Evolutionary conservation across 2,113 vertebrate species (phyloP).

Genomic region (Misgurnus anguillicaudatus): DNA sequence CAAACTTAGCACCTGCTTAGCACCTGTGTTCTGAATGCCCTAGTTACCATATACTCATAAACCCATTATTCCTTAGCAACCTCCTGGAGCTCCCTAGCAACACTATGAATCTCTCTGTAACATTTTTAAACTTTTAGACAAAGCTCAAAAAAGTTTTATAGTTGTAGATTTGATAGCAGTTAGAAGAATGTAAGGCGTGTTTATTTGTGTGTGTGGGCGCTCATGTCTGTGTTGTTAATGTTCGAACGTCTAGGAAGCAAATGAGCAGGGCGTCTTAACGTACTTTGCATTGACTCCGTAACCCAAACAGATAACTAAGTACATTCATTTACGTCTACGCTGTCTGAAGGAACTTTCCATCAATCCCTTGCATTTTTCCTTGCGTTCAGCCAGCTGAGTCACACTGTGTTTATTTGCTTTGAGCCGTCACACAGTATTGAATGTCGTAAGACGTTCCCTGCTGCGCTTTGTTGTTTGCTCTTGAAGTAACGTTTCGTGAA

Average conservation of each 20-base stretch:
- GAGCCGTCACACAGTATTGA: background rate
- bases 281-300: background rate
- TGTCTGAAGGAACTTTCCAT: constrained; percentile 31
- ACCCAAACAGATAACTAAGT: background rate
- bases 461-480: constrained; percentile 5
- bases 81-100: no score
- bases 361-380: constrained; percentile 24
- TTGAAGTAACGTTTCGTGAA: constrained; percentile 20
- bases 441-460: constrained; percentile 18
- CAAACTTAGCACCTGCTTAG: no score
- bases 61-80: no score
- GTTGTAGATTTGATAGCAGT: background rate
- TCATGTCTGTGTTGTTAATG: background rate
- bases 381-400: constrained; percentile 24
- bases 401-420: constrained; percentile 32
- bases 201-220: background rate
- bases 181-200: background rate
- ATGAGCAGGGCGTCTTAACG: background rate
- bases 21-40: no score
- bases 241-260: background rate
- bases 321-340: background rate
- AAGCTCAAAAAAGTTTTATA: no score
- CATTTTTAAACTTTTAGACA: no score
- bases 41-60: no score
- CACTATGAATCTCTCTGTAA: no score